Conservation (phyloP, 2,113 vertebrate genomes). For the Ammodytes dubius region DNA sequence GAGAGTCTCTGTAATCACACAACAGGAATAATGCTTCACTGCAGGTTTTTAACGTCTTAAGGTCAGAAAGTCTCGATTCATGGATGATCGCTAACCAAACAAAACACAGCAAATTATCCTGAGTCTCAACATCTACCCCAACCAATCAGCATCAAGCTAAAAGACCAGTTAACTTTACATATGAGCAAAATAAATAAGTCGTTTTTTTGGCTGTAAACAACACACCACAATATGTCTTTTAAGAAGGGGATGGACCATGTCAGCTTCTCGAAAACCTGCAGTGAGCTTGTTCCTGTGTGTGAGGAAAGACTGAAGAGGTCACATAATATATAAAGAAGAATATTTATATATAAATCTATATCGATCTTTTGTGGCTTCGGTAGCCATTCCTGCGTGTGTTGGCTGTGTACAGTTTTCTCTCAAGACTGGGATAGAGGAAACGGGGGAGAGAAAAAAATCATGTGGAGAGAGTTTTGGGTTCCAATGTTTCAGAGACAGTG, state of each 20-base stretch:
- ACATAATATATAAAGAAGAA: slow-evolving; percentile 38
- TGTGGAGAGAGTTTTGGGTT: slow-evolving; percentile 42
- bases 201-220: no score
- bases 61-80: not conserved
- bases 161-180: no score
- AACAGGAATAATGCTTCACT: slow-evolving; percentile 12
- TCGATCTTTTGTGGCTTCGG: slow-evolving; percentile 26
- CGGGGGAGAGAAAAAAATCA: slow-evolving; percentile 42
- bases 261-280: slow-evolving; percentile 43
- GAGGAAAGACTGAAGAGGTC: slow-evolving; percentile 39
- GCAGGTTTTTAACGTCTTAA: slow-evolving; percentile 32
- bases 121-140: no score
- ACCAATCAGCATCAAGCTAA: no score
- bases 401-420: slow-evolving; percentile 44
- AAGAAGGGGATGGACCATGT: no score
- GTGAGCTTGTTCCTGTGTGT: slow-evolving; percentile 19
- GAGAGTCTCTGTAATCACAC: slow-evolving; percentile 34
- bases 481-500: not conserved
- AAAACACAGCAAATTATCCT: no score
- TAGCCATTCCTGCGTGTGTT: slow-evolving; percentile 28
- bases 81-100: not conserved
- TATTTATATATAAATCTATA: slow-evolving; percentile 50
- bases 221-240: no score
- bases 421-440: slow-evolving; percentile 25
- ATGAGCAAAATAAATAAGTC: no score